Evolutionary conservation across 92 coral and sea anemone species (phyloP).

Genomic region (Heliopora coerulea): DNA sequence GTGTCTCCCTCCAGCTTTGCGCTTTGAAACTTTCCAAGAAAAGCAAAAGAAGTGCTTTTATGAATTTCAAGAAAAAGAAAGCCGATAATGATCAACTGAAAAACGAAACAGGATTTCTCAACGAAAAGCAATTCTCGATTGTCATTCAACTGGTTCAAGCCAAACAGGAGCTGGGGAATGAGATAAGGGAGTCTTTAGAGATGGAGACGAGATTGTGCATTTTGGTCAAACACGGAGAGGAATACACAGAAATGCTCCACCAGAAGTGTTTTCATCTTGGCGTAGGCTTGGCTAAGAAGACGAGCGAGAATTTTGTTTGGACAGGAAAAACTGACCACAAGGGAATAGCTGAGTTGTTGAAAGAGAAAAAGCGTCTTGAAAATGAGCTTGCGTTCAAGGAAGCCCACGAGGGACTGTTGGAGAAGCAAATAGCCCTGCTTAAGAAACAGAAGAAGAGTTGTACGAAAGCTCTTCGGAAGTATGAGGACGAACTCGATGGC

Average conservation of each 20-base stretch:
- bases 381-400: conserved; percentile 25
- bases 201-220: not conserved
- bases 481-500: conserved; percentile 14
- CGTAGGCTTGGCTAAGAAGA: not conserved
- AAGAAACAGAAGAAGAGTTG: conserved; percentile 23
- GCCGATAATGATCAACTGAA: not conserved
- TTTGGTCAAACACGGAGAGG: not conserved
- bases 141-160: conserved; percentile 24
- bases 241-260: not conserved
- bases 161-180: conserved; percentile 13
- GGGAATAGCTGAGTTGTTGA: not conserved
- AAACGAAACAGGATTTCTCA: not conserved
- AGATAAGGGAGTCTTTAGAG: conserved; percentile 11
- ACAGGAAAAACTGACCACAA: not conserved
- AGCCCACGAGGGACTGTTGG: conserved; percentile 11
- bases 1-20: not conserved
- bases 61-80: conserved; percentile 1
- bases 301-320: not conserved
- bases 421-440: conserved; percentile 24
- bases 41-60: not conserved
- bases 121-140: conserved; percentile 19
- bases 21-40: conserved; percentile 14
- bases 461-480: conserved; percentile 13
- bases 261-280: not conserved
- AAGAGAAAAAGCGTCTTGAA: conserved; percentile 30